Conservation (phyloP, 2,888 invertebrate species). For the Rugalucina vietnamica region DNA sequence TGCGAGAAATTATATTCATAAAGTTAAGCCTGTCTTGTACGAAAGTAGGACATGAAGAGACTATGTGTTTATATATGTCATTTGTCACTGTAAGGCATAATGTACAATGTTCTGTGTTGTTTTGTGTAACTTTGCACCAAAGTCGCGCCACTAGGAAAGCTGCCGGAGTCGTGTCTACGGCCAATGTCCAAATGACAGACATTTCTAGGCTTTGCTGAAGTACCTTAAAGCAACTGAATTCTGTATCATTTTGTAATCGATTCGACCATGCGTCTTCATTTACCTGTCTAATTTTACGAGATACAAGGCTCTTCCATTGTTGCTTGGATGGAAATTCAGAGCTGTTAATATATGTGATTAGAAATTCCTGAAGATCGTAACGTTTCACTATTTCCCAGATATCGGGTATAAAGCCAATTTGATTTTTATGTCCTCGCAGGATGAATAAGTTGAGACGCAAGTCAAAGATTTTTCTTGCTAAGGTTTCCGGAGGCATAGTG, state of each 20-base stretch:
- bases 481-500: neutral
- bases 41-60: neutral
- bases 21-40: neutral
- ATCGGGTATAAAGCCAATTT: neutral
- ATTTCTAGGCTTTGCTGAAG: neutral
- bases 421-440: neutral
- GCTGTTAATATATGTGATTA: neutral
- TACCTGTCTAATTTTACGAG: neutral
- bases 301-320: neutral
- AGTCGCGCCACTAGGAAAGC: neutral
- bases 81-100: neutral
- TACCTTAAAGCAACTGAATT: neutral
- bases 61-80: neutral
- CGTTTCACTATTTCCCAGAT: neutral
- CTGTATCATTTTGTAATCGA: neutral
- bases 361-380: neutral
- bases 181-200: neutral
- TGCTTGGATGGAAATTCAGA: neutral
- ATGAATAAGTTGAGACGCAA: neutral
- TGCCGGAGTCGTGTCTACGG: neutral
- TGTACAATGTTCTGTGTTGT: neutral
- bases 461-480: slow-evolving; percentile 1
- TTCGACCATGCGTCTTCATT: neutral
- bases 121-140: neutral
- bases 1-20: neutral